Conservation (phyloP, 2,888 invertebrate species). For the Galeopsomyia nigrocyanea region DNA sequence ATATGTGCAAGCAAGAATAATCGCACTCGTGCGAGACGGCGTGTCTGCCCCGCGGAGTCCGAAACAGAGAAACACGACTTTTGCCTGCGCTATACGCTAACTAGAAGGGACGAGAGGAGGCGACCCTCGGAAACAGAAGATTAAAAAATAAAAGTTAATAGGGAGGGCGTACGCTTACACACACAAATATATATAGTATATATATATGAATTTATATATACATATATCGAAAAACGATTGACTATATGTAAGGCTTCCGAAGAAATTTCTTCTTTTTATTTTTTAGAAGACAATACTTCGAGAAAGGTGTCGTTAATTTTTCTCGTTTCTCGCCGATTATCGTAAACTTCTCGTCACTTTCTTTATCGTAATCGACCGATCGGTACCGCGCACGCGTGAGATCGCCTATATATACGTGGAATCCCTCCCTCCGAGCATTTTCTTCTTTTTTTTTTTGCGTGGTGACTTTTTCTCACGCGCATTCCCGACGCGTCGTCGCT, state of each 20-base stretch:
- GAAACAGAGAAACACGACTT: slow-evolving; percentile 3
- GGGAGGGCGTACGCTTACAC: too few relatives aligned
- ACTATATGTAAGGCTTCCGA: too few relatives aligned
- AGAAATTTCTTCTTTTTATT: neutral
- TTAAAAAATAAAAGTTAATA: neutral
- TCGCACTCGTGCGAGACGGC: slow-evolving; percentile 26
- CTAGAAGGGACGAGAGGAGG: neutral
- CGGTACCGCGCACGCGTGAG: slow-evolving; percentile 50
- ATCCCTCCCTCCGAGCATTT: slow-evolving; percentile 43
- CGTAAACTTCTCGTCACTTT: slow-evolving; percentile 55
- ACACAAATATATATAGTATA: neutral
- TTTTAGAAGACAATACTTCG: neutral
- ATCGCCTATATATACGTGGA: slow-evolving; percentile 48
- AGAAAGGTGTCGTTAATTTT: slow-evolving; percentile 10
- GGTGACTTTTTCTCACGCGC: too few relatives aligned
- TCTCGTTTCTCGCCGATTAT: slow-evolving; percentile 46
- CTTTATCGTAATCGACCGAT: slow-evolving; percentile 54
- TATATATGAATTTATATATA: neutral
- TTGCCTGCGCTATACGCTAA: slow-evolving; percentile 12
- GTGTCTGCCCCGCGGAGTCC: slow-evolving; percentile 33
- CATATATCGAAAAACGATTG: neutral
- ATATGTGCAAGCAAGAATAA: too few relatives aligned
- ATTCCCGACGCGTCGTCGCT: too few relatives aligned
- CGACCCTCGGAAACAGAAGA: slow-evolving; percentile 26
- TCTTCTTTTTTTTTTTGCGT: too few relatives aligned